phyloP scores from a whole-genome alignment of 2,113 vertebrate genomes.

The Neopipo cinnamomea region DNA sequence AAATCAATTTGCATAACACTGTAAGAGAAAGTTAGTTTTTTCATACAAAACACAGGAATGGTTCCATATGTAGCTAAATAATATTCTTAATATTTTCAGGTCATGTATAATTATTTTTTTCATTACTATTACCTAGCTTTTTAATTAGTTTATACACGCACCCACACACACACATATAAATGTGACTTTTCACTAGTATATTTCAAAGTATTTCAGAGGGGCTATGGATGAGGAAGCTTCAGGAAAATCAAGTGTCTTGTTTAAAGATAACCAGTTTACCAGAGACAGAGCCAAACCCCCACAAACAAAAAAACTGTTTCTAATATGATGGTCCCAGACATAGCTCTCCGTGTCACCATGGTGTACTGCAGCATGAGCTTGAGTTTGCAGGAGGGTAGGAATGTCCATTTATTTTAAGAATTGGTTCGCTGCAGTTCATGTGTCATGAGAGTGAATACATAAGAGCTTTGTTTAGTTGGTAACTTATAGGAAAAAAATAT shows the following conservation, averaged over 20 bases:
- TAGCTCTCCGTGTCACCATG: neutral
- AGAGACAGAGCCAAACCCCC: neutral
- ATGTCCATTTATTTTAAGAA: neutral
- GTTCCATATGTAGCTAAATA: neutral
- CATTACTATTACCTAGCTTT: neutral
- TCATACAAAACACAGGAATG: neutral
- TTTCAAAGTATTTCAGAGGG: neutral
- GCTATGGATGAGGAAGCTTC: neutral
- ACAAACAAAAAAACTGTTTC: neutral
- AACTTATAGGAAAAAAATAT: neutral
- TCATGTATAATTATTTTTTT: neutral
- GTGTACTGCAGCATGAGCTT: neutral
- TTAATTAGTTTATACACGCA: neutral
- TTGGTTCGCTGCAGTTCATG: neutral
- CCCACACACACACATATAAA: neutral
- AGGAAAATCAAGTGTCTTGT: neutral
- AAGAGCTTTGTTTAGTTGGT: neutral
- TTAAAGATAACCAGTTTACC: neutral
- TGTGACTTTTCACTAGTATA: neutral
- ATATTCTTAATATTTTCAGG: neutral
- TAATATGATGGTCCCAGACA: neutral
- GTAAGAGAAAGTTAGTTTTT: neutral
- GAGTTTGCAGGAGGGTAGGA: neutral
- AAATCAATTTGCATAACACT: neutral
- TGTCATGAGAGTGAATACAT: neutral